phyloP scores from a whole-genome alignment of 2,797 vertebrate species.

The Choloepus didactylus region DNA sequence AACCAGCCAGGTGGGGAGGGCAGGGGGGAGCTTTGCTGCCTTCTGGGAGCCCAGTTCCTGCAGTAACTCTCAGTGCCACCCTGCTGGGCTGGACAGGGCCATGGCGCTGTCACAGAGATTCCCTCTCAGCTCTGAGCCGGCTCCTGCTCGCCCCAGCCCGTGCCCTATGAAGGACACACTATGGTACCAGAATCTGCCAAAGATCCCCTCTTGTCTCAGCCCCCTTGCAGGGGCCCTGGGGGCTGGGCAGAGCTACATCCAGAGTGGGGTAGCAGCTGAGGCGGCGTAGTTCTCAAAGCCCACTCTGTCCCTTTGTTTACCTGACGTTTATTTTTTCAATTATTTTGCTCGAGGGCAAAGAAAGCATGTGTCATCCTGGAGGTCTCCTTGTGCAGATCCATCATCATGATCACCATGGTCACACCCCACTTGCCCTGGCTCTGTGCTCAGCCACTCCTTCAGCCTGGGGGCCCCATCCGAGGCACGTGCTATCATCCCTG shows the following conservation, averaged over 20 bases:
- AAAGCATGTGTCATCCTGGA: conserved; percentile 1
- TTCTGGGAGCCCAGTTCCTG: conserved; percentile 5
- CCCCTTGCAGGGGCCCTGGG: neutral
- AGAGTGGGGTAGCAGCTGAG: conserved; percentile 38
- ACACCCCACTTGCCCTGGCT: conserved; percentile 10
- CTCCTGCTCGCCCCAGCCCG: neutral
- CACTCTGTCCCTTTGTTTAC: neutral
- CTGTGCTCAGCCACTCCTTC: neutral
- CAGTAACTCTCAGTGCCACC: neutral
- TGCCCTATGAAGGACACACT: conserved; percentile 64
- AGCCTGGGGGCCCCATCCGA: conserved; percentile 20
- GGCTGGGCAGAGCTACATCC: conserved; percentile 43
- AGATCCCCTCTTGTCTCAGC: conserved; percentile 75
- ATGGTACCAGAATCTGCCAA: conserved; percentile 83
- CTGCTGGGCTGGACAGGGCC: neutral
- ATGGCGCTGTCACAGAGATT: neutral
- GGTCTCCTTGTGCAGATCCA: conserved; percentile 21
- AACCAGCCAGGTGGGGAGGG: rapidly evolving
- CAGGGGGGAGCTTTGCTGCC: neutral
- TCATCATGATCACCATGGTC: neutral
- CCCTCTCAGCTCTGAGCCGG: neutral
- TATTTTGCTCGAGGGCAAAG: conserved; percentile 60
- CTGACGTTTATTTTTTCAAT: neutral
- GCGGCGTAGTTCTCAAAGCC: neutral
- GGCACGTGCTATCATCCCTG: conserved; percentile 74